Evolutionary conservation across 2,113 vertebrate genomes (phyloP).

Genomic region (Taurulus bubalis): DNA sequence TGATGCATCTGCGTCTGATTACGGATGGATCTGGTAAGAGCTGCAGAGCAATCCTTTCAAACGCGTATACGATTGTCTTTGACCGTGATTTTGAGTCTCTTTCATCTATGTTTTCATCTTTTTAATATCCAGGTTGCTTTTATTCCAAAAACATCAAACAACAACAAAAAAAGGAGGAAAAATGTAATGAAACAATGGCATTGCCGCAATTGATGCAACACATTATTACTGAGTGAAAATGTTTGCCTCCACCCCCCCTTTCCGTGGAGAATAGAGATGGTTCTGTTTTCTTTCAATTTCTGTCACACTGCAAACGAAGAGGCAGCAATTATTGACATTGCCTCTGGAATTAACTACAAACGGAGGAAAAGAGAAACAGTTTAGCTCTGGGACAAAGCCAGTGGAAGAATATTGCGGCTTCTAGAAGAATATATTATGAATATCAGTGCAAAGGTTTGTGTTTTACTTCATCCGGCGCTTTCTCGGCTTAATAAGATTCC

Average conservation of each 20-base stretch:
- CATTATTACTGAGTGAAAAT: slow-evolving; percentile 27
- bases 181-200: slow-evolving; percentile 13
- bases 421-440: not conserved
- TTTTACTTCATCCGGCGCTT: not conserved
- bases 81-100: not conserved
- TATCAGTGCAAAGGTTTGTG: not conserved
- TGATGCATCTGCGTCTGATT: slow-evolving; percentile 2
- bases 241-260: not conserved
- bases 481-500: slow-evolving; percentile 27
- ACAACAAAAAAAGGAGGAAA: not conserved
- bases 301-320: slow-evolving; percentile 30
- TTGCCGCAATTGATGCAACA: slow-evolving; percentile 27
- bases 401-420: not conserved
- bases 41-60: not conserved
- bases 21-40: not conserved
- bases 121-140: slow-evolving; percentile 9
- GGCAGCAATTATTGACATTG: slow-evolving; percentile 20
- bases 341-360: slow-evolving; percentile 4
- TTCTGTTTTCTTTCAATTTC: slow-evolving; percentile 15
- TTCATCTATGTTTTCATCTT: slow-evolving; percentile 30
- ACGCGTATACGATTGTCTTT: not conserved
- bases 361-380: not conserved
- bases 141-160: slow-evolving; percentile 21
- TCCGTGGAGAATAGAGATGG: not conserved
- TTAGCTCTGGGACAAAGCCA: not conserved